Evolutionary conservation across 1,140 invertebrate genomes (phyloP).

Genomic region (Dinothrombium tinctorium): DNA sequence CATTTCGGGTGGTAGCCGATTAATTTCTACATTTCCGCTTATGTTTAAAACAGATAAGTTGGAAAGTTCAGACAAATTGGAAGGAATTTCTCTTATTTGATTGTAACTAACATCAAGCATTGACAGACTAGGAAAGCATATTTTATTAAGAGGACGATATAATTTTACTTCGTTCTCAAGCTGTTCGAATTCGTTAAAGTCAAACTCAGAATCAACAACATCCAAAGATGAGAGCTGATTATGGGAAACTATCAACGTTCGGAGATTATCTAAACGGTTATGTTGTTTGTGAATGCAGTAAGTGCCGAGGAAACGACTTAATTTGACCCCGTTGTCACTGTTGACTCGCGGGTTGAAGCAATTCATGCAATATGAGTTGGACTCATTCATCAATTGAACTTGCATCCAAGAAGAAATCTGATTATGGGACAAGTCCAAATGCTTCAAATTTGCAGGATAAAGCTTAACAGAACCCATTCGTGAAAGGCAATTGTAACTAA

Average conservation of each 20-base stretch:
- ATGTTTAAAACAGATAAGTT: conserved; percentile 84
- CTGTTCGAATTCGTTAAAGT: neutral
- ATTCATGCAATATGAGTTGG: too few species aligned
- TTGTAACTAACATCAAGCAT: conserved; percentile 88
- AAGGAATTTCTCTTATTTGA: conserved; percentile 47
- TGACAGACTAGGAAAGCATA: conserved; percentile 77
- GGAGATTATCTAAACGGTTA: conserved; percentile 45
- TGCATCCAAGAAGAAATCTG: conserved; percentile 49
- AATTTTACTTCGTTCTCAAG: neutral
- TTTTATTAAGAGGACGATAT: conserved; percentile 17
- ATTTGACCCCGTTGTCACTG: too few species aligned
- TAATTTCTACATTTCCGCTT: conserved; percentile 60
- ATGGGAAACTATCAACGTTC: conserved; percentile 58
- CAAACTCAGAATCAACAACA: conserved; percentile 32
- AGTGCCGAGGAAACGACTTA: neutral
- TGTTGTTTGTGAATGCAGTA: conserved; percentile 55
- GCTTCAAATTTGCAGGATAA: conserved; percentile 63
- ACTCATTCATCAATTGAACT: neutral
- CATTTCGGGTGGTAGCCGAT: conserved; percentile 74
- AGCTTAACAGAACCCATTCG: conserved; percentile 62
- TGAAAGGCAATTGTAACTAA: conserved; percentile 52
- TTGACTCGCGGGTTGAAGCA: too few species aligned
- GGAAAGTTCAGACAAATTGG: conserved; percentile 54
- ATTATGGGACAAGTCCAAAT: conserved; percentile 80
- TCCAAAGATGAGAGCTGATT: conserved; percentile 53